Percentiles rank a stretch among this genome's conserved stretches.
Conservation (phyloP, 92 coral and sea anemone genomes). For the Porites rus region DNA sequence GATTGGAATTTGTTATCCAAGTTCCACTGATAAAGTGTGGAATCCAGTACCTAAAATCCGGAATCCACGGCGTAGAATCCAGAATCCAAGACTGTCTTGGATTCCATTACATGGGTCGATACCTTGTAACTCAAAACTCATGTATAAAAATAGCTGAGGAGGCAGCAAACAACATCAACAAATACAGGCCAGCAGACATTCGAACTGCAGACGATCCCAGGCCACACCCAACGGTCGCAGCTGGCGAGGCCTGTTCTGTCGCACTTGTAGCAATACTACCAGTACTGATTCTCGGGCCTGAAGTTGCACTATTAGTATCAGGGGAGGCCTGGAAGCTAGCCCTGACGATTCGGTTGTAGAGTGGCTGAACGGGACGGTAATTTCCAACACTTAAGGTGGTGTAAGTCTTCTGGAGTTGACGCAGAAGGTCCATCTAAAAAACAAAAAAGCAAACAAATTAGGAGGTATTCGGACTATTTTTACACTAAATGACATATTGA, state of each 20-base stretch:
- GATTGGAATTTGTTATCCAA: too few species aligned
- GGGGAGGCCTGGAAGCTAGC: conserved; percentile 43
- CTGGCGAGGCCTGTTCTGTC: neutral
- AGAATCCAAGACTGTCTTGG: too few species aligned
- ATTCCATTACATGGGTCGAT: too few species aligned
- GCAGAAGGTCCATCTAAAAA: conserved; percentile 9
- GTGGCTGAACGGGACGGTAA: conserved; percentile 71
- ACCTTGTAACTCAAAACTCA: too few species aligned
- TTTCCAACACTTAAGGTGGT: conserved; percentile 39
- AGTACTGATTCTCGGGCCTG: neutral
- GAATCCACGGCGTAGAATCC: too few species aligned
- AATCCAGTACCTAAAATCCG: too few species aligned
- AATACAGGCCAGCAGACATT: neutral
- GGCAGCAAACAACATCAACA: neutral
- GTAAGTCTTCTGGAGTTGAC: neutral
- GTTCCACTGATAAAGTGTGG: too few species aligned
- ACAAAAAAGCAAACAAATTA: neutral
- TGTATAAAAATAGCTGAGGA: too few species aligned
- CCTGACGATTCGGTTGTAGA: conserved; percentile 62
- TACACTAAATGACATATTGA: too few species aligned
- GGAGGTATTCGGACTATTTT: too few species aligned
- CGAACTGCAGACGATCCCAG: neutral
- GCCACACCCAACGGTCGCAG: neutral
- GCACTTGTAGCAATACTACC: neutral
- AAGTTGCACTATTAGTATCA: too few species aligned